A percentile compares a stretch with the other conserved stretches of the same genome.
phyloP scores from a whole-genome alignment of 2,797 vertebrate genomes.

The Etheostoma perlongum region DNA sequence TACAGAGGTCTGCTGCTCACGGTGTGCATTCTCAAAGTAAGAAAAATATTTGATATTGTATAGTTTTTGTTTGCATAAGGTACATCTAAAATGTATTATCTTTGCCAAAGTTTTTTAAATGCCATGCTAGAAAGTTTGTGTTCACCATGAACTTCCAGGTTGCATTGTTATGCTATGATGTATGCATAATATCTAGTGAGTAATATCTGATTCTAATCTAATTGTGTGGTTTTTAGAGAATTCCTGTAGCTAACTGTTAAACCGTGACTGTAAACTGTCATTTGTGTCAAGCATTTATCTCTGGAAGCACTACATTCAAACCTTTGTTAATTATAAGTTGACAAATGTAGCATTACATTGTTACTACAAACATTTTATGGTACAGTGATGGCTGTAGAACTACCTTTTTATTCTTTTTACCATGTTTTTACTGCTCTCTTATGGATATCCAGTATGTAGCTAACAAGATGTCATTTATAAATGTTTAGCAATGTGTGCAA shows the following conservation, averaged over 20 bases:
- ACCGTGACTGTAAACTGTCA: constrained; percentile 25
- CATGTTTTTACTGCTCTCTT: constrained; percentile 42
- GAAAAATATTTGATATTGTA: neutral
- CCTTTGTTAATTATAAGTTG: constrained; percentile 6
- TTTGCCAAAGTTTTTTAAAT: constrained; percentile 44
- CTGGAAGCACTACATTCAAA: constrained; percentile 26
- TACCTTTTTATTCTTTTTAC: constrained; percentile 31
- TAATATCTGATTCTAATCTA: neutral
- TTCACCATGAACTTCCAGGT: constrained; percentile 2
- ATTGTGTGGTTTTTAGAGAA: constrained; percentile 4
- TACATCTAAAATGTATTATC: constrained; percentile 16
- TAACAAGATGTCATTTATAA: constrained; percentile 15
- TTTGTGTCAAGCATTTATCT: constrained; percentile 19
- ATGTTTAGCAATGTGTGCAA: constrained; percentile 28
- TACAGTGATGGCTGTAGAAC: constrained; percentile 6
- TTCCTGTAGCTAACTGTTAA: constrained; percentile 30
- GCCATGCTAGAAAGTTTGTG: constrained; percentile 8
- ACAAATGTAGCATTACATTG: constrained; percentile 11
- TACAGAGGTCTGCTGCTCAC: neutral
- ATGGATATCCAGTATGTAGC: constrained; percentile 39
- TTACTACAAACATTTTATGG: constrained; percentile 5
- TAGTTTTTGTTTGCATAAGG: constrained; percentile 2
- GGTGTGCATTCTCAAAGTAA: neutral
- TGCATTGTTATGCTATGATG: constrained; percentile 24
- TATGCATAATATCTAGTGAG: constrained; percentile 14